Percentiles rank a stretch among this genome's conserved stretches.
These are phyloP conservation scores for Oreochromis grahami DNA, from an alignment of 2,797 vertebrate genomes.

Conservation along the genomic window DNA sequence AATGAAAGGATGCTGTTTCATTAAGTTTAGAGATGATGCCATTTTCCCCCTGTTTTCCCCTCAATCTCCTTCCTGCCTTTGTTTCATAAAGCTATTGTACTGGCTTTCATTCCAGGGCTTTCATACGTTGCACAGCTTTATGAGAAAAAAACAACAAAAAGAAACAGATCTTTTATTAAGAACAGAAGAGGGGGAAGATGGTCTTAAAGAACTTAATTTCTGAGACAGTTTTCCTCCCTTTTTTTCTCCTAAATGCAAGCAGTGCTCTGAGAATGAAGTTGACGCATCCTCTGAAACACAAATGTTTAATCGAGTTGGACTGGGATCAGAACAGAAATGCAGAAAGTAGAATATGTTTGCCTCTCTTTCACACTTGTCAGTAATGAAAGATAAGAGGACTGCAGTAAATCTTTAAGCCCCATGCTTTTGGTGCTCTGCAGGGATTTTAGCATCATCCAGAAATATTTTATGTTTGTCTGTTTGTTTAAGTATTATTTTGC, in stretches of 20 bases:
- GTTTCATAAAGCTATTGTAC: slow-evolving; percentile 77
- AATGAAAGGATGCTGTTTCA: slow-evolving; percentile 99
- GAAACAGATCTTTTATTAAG: slow-evolving; percentile 74
- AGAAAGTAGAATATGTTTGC: slow-evolving; percentile 72
- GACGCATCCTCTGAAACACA: slow-evolving; percentile 65
- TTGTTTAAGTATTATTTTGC: slow-evolving; percentile 48
- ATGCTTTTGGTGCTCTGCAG: slow-evolving; percentile 73
- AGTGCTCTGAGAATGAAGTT: slow-evolving; percentile 63
- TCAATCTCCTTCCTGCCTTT: slow-evolving; percentile 78
- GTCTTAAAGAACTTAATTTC: slow-evolving; percentile 78
- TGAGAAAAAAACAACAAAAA: slow-evolving; percentile 67
- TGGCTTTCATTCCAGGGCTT: slow-evolving; percentile 74
- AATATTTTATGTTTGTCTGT: slow-evolving; percentile 70
- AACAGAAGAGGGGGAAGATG: slow-evolving; percentile 68
- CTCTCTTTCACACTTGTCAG: slow-evolving; percentile 69
- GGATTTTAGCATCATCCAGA: slow-evolving; percentile 75
- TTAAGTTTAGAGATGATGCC: slow-evolving; percentile 93
- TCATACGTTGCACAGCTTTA: slow-evolving; percentile 77
- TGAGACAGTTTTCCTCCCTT: slow-evolving; percentile 46
- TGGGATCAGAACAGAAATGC: slow-evolving; percentile 74
- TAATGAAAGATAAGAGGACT: slow-evolving; percentile 76
- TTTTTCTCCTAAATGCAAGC: slow-evolving; percentile 48
- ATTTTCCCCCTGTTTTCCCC: slow-evolving; percentile 77
- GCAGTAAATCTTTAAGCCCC: slow-evolving; percentile 78
- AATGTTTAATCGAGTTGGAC: slow-evolving; percentile 76